Base-by-base conservation (phyloP, 1,140 invertebrate species). In the Apis cerana region DNA sequence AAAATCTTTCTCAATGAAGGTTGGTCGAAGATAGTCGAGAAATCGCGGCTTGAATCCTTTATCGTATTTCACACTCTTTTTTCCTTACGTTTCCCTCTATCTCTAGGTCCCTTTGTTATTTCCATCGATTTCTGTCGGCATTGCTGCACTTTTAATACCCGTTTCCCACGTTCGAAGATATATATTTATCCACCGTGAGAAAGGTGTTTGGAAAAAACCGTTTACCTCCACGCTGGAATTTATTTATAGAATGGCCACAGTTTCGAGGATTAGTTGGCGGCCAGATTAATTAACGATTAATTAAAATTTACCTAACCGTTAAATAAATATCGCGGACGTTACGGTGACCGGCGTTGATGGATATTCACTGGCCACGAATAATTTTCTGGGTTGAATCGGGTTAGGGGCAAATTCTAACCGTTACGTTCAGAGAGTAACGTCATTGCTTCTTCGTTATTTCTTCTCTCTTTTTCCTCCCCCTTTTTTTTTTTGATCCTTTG, bases 231-330 rank as follows among this genome's bases (percentile, higher is more conserved):
- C 13, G 58, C 2, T 17, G 15, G 58, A 43, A 80, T 72, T 80
- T 62, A 76, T 76, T 76, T 69, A 76, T 43, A 19, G 17, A 23
- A 5, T 59, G 48, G 43, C 43, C 19, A 21, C 48, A 4, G 54
- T 56, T 50, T 43, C 23, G 56, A 1, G 72, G 74, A 82, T 69
- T 69, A 59, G 62, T 59, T 17, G 8, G 23, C 23, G 21, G 50
- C 10, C 19, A 21, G 23, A 82, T 59, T 82, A 76, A 81, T 81
- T 68, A 81, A 52, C 80, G 64, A 81, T 76, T 80, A 80, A 82
- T 82, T 76, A 68, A 82, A 76, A 75, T 82, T 76, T 82, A 59
- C 72, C 68, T 82, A 68, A 68, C 62, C 72, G 80, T 68, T 82
- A 76, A 82, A 82, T 67, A 82, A 82, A 68, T 48, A 9, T 17